These are phyloP conservation scores for Trichosurus vulpecula DNA, from an alignment of 2,797 vertebrate species.

Conservation along the genomic window DNA sequence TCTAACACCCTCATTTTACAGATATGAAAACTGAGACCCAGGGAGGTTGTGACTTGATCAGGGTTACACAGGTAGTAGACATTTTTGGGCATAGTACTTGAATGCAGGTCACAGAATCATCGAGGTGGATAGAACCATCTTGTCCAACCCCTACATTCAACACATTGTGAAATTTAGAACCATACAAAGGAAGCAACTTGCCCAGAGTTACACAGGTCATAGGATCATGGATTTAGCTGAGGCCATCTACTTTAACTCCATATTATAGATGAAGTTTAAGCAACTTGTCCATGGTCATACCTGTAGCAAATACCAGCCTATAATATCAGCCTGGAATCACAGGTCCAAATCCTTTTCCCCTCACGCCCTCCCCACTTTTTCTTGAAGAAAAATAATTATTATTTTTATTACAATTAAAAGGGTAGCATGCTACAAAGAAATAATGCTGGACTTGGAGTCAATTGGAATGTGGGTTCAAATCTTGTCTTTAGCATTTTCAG, in stretches of 20 bases:
- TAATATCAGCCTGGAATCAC: no score
- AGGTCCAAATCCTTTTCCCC: background rate
- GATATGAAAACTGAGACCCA: background rate
- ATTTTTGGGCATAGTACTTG: background rate
- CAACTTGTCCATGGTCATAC: background rate
- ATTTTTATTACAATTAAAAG: background rate
- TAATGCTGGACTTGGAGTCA: background rate
- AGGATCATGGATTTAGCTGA: background rate
- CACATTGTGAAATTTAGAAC: background rate
- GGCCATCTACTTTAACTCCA: background rate
- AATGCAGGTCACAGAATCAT: background rate
- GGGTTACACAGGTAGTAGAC: background rate
- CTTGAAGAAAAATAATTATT: background rate
- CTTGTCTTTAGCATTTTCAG: background rate
- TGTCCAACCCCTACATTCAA: background rate
- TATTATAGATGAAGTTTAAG: background rate
- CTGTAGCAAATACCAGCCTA: background rate
- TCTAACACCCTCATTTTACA: background rate
- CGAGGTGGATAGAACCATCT: background rate
- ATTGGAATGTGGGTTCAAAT: slow-evolving; percentile 3
- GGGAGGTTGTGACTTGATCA: no score
- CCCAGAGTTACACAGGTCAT: background rate
- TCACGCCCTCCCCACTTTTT: background rate
- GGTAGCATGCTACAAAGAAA: background rate
- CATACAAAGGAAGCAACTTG: background rate